A percentile compares a stretch with the other conserved stretches of the same genome.
Evolutionary conservation across 2,113 vertebrate genomes (phyloP).

Genomic region (Xiphias gladius): DNA sequence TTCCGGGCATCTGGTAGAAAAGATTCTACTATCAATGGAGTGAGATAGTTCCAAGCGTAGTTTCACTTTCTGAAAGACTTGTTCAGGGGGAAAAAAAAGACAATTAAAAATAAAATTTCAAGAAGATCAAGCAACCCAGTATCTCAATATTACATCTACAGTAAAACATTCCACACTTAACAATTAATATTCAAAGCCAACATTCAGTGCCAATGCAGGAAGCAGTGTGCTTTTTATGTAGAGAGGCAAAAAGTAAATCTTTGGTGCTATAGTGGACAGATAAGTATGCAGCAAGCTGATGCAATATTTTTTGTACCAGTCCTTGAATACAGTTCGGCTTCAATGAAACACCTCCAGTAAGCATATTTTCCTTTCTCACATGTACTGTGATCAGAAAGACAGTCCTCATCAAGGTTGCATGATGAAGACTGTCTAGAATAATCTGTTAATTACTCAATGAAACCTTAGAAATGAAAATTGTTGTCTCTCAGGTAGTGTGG

Average conservation of each 20-base stretch:
- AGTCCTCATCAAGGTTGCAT: too few species aligned
- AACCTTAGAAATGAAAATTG: background rate
- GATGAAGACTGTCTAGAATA: too few species aligned
- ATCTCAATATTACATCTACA: background rate
- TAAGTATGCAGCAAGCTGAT: background rate
- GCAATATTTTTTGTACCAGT: background rate
- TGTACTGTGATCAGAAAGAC: background rate
- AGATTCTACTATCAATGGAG: background rate
- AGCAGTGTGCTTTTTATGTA: background rate
- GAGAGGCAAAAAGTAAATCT: background rate
- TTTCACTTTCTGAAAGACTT: background rate
- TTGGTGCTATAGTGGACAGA: background rate
- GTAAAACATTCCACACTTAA: background rate
- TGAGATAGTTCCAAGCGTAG: conserved; percentile 10
- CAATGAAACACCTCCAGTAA: background rate
- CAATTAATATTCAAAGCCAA: background rate
- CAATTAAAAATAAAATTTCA: background rate
- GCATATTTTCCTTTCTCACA: background rate
- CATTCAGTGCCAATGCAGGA: background rate
- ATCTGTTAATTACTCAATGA: too few species aligned
- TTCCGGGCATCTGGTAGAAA: conserved; percentile 14
- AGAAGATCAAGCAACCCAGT: background rate
- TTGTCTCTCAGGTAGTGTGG: background rate
- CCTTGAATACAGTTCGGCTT: background rate
- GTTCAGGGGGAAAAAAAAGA: background rate